Base-by-base conservation (phyloP, 2,888 invertebrate species). In the Helleia helle region DNA sequence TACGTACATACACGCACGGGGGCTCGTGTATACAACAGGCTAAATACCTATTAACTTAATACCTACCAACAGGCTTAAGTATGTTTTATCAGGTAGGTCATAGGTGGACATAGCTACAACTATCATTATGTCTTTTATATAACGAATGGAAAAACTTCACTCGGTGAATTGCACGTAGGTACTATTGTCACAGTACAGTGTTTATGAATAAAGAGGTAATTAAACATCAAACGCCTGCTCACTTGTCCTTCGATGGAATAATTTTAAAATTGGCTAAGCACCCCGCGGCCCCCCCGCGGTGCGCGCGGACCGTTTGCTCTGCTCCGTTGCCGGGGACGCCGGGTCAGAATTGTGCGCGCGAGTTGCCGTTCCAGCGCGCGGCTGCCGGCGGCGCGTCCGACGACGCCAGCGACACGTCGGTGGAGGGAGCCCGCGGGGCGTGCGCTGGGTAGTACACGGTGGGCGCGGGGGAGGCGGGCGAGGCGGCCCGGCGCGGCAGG, bases 401-500 rank as follows among this genome's bases (percentile, higher is more conserved):
- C n/a, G 50, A 54, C 40, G 44, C 46, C 37, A 55, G 53, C 37
- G 52, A 55, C 44, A 55, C 43, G 41, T 55, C 59, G 24, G 50
- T 48, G 36, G 56, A 55, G 40, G 51, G 48, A n/a, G n/a, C n/a
- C n/a, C n/a, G n/a, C n/a, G n/a, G 22, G 8, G 22, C 4, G 22
- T n/a, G 65, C 44, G 74, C 71, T 17, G 74, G 75, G 63, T 72
- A 73, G 68, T 76, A 74, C 6, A 75, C 73, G 34, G 69, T 61
- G 53, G 71, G 73, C 53, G 62, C 56, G 36, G 62, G 50, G 9
- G 57, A 56, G 3, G 52, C 43, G 26, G 51, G n/a, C n/a, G n/a
- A n/a, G n/a, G n/a, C n/a, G n/a, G 41, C 41, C 36, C 49, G 43
- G 26, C 45, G 47, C 40, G 40, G 41, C 27, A 59, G 59, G 22